Percentiles rank a stretch among this genome's conserved stretches.
Evolutionary conservation across 1,140 invertebrate species (phyloP).

Genomic region (Ceratina calcarata): DNA sequence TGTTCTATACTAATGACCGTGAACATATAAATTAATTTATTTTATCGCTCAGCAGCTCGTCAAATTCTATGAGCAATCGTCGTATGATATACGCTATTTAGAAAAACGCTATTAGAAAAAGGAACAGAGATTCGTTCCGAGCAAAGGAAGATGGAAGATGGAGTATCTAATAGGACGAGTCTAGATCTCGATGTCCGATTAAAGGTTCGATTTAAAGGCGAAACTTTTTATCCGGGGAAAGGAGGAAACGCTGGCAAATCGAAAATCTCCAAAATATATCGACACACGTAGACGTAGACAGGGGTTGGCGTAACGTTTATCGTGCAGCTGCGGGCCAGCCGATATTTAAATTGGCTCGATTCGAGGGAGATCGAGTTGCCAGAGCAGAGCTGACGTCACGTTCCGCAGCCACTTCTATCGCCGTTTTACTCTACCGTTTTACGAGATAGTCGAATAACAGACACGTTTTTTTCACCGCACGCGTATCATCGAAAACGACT

Average conservation of each 20-base stretch:
- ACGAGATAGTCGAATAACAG: neutral
- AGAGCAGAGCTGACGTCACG: neutral
- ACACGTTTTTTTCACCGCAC: neutral
- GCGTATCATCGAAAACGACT: neutral
- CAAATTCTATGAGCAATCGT: too few relatives aligned
- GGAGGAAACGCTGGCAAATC: conserved; percentile 22
- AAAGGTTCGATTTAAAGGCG: conserved; percentile 53
- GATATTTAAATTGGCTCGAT: conserved; percentile 42
- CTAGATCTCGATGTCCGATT: conserved; percentile 53
- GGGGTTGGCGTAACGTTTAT: neutral
- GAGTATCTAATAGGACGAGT: neutral
- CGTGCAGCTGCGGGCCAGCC: neutral
- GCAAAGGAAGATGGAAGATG: neutral
- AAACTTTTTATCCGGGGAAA: conserved; percentile 15
- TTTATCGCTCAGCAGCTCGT: too few relatives aligned
- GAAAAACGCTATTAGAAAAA: too few relatives aligned
- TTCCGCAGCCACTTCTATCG: neutral
- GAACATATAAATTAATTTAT: too few relatives aligned
- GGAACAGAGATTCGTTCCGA: too few relatives aligned
- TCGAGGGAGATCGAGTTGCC: neutral
- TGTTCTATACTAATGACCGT: too few relatives aligned
- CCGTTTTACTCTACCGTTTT: neutral
- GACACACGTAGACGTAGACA: neutral
- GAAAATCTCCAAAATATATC: conserved; percentile 33
- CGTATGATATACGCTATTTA: too few relatives aligned